Evolutionary conservation across 2,113 vertebrate species (phyloP), one percentile per base, ranked within the genome.

Genomic region (Theristicus caerulescens): DNA sequence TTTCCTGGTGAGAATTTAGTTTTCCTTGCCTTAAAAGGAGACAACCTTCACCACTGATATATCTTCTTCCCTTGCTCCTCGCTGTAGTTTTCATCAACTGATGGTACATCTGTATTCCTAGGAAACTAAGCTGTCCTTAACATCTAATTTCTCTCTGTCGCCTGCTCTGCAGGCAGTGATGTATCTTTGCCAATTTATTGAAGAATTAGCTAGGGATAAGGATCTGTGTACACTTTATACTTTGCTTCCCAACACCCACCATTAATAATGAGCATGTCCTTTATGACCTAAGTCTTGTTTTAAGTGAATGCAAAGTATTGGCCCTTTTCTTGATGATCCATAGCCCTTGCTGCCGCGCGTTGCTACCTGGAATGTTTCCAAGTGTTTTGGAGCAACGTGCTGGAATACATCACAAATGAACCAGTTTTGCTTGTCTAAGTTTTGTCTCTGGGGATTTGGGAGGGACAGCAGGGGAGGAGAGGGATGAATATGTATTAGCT

Each of bases 401-500:
- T 71, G 73, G 80, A 90, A 72, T 95, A 96, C 78, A 93, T 92
- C 90, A 95, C 74, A 84, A 93, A 94, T 85, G 79, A 93, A 91
- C 85, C 87, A 79, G 94, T 91, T 96, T 94, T 93, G 76, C 94
- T 88, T 78, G 87, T 83, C 70, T 84, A 74, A 84, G 57, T 90
- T 93, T 84, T 73, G 78, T 95, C 93, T 82, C 87, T 51, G 61
- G 93, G 89, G 94, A 85, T 90, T 77, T 73, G 74, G 79, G 74
- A 93, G 86, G 96, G 94, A 93, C 26, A 2, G 90, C 87, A 94
- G 85, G 92, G 87, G 93, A 96, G 96, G 82, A 94, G 55, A 87
- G 59, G 89, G 85, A 95, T 97, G 95, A 96, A 97, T 97, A 96
- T 96, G 94, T 95, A 96, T 97, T 93, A 97, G 89, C 71, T 95